phyloP scores from a whole-genome alignment of 2,113 vertebrate species.

The Acrocephalus arundinaceus region DNA sequence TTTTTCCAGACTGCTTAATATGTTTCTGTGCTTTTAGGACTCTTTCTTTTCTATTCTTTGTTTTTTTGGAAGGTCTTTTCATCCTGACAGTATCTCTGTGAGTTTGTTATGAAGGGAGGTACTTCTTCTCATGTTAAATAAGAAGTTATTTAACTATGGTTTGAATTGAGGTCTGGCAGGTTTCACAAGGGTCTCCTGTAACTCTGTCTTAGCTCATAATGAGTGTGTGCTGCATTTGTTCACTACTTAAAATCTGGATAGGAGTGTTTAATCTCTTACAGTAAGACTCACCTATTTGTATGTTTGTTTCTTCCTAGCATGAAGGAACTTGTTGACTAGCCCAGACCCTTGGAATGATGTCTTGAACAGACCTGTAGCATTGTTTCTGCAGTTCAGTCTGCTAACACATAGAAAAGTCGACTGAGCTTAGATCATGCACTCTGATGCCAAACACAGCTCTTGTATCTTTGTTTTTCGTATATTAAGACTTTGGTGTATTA shows the following conservation, averaged over 20 bases:
- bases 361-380: neutral
- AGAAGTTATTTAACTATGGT: no score
- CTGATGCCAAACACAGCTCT: neutral
- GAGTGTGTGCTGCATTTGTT: neutral
- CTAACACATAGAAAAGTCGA: accelerated
- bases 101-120: neutral
- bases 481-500: neutral
- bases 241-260: neutral
- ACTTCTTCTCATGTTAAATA: neutral
- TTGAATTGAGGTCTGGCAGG: neutral
- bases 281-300: neutral
- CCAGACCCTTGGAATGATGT: neutral
- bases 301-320: neutral
- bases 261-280: neutral
- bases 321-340: neutral
- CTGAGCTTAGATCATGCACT: neutral
- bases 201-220: neutral
- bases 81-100: neutral
- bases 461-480: neutral
- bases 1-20: neutral
- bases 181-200: neutral
- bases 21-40: neutral
- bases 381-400: neutral
- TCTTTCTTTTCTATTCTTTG: neutral
- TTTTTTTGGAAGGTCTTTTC: neutral